A percentile compares a stretch with the other conserved stretches of the same genome.
Evolutionary conservation across 2,888 invertebrate genomes (phyloP).

Genomic region (Drosophila fulvimacula): DNA sequence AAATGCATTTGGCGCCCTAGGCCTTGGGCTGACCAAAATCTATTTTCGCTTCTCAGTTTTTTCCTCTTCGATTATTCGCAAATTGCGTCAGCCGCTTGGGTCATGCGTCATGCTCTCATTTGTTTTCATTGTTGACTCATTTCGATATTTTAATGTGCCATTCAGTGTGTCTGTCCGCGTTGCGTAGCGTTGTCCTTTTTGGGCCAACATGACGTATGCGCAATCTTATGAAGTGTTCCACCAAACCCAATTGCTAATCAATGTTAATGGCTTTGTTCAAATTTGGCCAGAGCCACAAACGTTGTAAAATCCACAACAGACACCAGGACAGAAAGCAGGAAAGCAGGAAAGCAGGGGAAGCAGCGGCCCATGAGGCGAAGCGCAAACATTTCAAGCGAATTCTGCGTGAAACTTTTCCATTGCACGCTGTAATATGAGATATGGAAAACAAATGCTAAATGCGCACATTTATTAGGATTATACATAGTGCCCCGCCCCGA

Average conservation of each 20-base stretch:
- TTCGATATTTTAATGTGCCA: constrained; percentile 28
- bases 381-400: constrained; percentile 10
- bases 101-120: constrained; percentile 38
- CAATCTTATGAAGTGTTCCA: constrained; percentile 51
- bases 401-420: constrained; percentile 29
- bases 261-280: constrained; percentile 56
- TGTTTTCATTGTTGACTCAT: constrained; percentile 59
- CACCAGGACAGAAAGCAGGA: background rate
- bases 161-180: constrained; percentile 3
- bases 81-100: constrained; percentile 59
- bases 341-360: too few species aligned
- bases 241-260: constrained; percentile 64
- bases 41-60: constrained; percentile 4
- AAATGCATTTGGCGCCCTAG: background rate
- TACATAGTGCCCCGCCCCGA: constrained; percentile 1
- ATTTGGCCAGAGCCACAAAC: constrained; percentile 21
- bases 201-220: constrained; percentile 63
- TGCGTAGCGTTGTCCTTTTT: constrained; percentile 9
- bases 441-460: constrained; percentile 48
- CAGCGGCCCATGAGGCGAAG: background rate
- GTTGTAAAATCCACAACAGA: constrained; percentile 11
- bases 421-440: constrained; percentile 27
- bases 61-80: constrained; percentile 7
- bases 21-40: constrained; percentile 10
- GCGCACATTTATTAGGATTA: constrained; percentile 46